These are phyloP conservation scores for Shargacucullia verbasci DNA, from an alignment of 2,888 invertebrate genomes.

Conservation along the genomic window DNA sequence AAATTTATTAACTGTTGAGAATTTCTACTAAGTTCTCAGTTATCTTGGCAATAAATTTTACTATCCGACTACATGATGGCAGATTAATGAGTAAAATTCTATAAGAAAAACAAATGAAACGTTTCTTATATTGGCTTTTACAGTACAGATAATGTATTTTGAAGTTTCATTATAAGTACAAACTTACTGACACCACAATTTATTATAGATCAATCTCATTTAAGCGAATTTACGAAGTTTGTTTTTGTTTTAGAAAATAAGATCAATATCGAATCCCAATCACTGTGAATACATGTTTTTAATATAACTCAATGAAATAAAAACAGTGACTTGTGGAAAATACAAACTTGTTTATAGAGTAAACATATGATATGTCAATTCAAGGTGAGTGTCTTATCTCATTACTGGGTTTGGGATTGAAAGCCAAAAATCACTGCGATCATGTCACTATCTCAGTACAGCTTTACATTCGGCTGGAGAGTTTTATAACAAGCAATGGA, in stretches of 20 bases:
- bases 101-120: conserved; percentile 70
- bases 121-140: conserved; percentile 61
- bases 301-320: conserved; percentile 15
- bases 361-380: conserved; percentile 8
- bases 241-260: conserved; percentile 2
- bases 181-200: conserved; percentile 34
- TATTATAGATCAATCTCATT: conserved; percentile 42
- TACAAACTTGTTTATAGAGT: conserved; percentile 3
- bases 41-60: conserved; percentile 74
- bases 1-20: conserved; percentile 67
- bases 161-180: conserved; percentile 53
- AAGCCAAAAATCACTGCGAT: too few relatives aligned
- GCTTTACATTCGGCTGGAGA: too few relatives aligned
- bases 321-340: conserved; percentile 10
- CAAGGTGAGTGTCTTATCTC: neutral
- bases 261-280: neutral
- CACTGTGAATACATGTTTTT: conserved; percentile 6
- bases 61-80: conserved; percentile 68
- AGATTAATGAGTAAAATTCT: conserved; percentile 75
- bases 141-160: conserved; percentile 63
- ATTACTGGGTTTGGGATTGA: too few relatives aligned
- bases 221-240: conserved; percentile 12
- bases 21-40: conserved; percentile 68
- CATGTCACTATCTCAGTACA: too few relatives aligned
- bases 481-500: too few relatives aligned